Evolutionary conservation across 2,888 invertebrate species (phyloP).

Genomic region (Tinea pellionella): DNA sequence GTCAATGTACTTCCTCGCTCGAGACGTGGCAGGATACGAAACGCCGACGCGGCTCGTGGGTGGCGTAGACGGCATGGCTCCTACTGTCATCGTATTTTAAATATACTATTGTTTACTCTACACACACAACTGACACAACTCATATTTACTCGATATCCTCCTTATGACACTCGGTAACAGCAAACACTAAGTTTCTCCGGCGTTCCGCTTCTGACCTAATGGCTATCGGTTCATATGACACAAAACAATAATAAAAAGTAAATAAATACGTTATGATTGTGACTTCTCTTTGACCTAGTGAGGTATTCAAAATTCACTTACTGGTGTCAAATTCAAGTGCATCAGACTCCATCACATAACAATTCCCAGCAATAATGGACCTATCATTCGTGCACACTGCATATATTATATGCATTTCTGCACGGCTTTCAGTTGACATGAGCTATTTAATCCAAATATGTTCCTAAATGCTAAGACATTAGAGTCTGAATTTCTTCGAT

Average conservation of each 20-base stretch:
- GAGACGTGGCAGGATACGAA: constrained; percentile 22
- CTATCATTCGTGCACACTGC: background rate
- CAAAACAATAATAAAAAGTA: too few relatives aligned
- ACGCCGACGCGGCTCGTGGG: constrained; percentile 41
- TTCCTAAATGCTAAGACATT: background rate
- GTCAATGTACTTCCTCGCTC: constrained; percentile 28
- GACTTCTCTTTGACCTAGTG: constrained; percentile 1
- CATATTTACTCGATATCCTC: background rate
- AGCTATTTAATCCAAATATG: background rate
- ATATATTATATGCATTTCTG: background rate
- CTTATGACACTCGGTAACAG: background rate
- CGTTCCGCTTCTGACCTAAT: background rate
- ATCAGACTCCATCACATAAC: background rate
- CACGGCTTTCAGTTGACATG: background rate
- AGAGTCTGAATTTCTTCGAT: background rate
- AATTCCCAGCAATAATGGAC: constrained; percentile 1
- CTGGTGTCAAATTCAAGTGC: background rate
- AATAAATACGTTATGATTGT: background rate
- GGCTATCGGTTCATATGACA: too few relatives aligned
- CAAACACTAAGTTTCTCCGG: background rate
- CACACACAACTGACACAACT: background rate
- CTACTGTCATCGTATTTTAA: constrained; percentile 19
- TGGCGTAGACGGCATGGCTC: constrained; percentile 64
- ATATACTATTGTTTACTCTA: background rate
- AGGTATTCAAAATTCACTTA: background rate